Base-by-base conservation (phyloP, 2,113 vertebrate genomes). In the Lepidothrix coronata region DNA sequence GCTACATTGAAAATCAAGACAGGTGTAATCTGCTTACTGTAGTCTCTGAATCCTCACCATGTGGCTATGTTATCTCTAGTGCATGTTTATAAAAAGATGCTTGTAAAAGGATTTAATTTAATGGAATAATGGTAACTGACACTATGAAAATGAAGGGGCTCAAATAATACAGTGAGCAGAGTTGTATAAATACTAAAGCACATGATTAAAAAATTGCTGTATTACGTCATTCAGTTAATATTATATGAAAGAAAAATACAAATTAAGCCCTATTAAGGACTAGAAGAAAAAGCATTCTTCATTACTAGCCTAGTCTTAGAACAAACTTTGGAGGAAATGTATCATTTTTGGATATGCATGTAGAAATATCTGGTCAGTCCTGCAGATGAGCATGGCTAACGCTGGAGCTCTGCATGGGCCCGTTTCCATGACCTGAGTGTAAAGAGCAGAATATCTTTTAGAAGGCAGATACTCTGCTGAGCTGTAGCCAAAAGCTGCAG, bases 81-180 rank as follows among this genome's bases (percentile, higher is more conserved):
- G 92, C 89, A 79, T 87, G 85, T 95, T 96, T 97, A 89, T 95
- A 89, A 83, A 85, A 87, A 92, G 86, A 89, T 93, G 92, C 94
- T 96, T 95, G 95, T 96, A 92, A 96, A 96, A 96, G 95, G 96
- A 96, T 96, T 96, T 96, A 93, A 96, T 96, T 96, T 97, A 97
- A 97, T 97, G 92, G 92, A 96, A 96, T 97, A 95, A 96, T 95
- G 66, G 95, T 95, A 95, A 96, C 96, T 95, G 96, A 87, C 92
- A 89, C 96, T 76, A 96, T 86, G 90, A 96, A 95, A 96, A 91
- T 94, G 93, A 94, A 94, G 70, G 93, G 70, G 62, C 88, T 89
- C 61, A 81, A 84, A 91, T 91, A 96, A 89, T 95, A 70, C 5
- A 11, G 58, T 81, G 73, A 91, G 62, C 58, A 2, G 61, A 91